Conservation (phyloP, 2,113 vertebrate species). For the Semnornis frantzii region DNA sequence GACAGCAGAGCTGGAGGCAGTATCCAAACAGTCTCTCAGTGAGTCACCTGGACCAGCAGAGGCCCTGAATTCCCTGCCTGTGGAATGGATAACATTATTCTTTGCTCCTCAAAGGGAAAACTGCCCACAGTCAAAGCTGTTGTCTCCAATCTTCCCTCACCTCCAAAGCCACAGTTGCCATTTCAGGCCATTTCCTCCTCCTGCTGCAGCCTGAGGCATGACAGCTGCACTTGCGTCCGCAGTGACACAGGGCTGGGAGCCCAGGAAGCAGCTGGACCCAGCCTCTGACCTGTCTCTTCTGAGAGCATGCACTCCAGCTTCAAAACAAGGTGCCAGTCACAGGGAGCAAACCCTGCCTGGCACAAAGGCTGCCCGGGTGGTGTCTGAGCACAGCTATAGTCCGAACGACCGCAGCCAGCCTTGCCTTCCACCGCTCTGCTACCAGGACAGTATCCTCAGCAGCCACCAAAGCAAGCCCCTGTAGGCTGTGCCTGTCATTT, state of each 20-base stretch:
- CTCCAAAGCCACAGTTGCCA: neutral
- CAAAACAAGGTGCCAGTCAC: slow-evolving; percentile 36
- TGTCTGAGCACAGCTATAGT: slow-evolving; percentile 34
- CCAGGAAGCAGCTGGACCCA: slow-evolving; percentile 10
- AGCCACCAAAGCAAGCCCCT: slow-evolving; percentile 1
- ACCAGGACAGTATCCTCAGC: neutral
- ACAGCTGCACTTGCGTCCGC: neutral
- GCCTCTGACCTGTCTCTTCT: neutral
- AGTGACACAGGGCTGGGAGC: neutral
- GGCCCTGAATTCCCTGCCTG: neutral
- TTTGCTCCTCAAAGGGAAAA: neutral
- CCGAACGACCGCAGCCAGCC: neutral
- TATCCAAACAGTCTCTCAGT: neutral
- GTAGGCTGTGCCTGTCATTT: neutral
- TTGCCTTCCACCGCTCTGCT: neutral
- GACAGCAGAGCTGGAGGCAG: neutral
- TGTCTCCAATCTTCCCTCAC: neutral
- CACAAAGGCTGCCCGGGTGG: slow-evolving; percentile 12
- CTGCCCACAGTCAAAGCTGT: neutral
- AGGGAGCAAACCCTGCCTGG: slow-evolving; percentile 1
- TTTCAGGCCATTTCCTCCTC: neutral
- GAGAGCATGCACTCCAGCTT: slow-evolving; percentile 35
- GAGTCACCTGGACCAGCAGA: no score
- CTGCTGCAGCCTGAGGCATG: neutral
- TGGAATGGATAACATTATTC: neutral